phyloP scores from a whole-genome alignment of 2,888 invertebrate genomes.

The Hedya salicella region DNA sequence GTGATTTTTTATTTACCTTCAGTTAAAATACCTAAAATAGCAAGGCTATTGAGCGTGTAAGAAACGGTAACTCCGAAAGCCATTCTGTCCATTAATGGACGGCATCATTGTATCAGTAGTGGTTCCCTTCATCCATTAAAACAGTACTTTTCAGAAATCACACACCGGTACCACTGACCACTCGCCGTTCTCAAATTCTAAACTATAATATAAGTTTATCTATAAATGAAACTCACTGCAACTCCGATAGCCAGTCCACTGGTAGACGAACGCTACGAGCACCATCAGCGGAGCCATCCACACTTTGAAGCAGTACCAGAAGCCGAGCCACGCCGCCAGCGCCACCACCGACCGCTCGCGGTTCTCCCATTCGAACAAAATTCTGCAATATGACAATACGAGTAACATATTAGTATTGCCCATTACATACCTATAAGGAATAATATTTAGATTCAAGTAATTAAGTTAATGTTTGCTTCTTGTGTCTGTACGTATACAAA shows the following conservation, averaged over 20 bases:
- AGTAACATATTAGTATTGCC: neutral
- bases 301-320: constrained; percentile 74
- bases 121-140: constrained; percentile 78
- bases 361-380: constrained; percentile 77
- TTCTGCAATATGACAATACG: constrained; percentile 53
- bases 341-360: constrained; percentile 68
- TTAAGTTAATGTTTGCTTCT: too few species aligned
- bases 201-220: neutral
- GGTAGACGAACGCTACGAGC: constrained; percentile 67
- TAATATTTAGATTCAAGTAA: too few species aligned
- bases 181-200: constrained; percentile 63
- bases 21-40: too few species aligned
- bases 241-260: constrained; percentile 64
- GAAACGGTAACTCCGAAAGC: constrained; percentile 59
- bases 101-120: constrained; percentile 63
- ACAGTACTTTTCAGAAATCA: constrained; percentile 73
- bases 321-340: constrained; percentile 67
- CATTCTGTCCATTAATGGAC: constrained; percentile 70
- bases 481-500: too few species aligned
- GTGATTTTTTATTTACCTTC: too few species aligned
- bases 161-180: constrained; percentile 67
- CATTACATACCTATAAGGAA: too few species aligned
- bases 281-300: constrained; percentile 76
- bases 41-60: too few species aligned
- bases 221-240: constrained; percentile 61